Evolutionary conservation across 2,888 invertebrate genomes (phyloP).

Genomic region (Agriopis aurantiaria): DNA sequence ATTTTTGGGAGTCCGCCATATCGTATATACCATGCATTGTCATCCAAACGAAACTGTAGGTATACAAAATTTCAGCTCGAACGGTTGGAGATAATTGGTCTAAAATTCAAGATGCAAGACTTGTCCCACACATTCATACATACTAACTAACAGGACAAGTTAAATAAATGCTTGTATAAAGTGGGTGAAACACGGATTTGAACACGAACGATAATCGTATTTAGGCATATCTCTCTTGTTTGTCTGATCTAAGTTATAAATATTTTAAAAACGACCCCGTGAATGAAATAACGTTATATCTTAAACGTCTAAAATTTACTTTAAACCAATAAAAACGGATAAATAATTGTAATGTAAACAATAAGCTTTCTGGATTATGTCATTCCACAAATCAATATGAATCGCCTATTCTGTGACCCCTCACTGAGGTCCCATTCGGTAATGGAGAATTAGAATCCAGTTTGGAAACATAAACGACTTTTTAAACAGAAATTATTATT

Average conservation of each 20-base stretch:
- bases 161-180: too few species aligned
- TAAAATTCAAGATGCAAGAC: too few species aligned
- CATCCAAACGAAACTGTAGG: too few species aligned
- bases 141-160: too few species aligned
- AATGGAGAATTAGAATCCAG: conserved; percentile 43
- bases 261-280: conserved; percentile 21
- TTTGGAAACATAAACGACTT: conserved; percentile 37
- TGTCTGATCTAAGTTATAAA: not conserved
- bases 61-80: too few species aligned
- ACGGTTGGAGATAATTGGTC: too few species aligned
- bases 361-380: conserved; percentile 46
- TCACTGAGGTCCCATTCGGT: conserved; percentile 35
- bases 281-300: conserved; percentile 38
- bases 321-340: conserved; percentile 41
- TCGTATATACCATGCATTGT: too few species aligned
- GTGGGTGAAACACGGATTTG: too few species aligned
- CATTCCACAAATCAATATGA: conserved; percentile 46
- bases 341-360: conserved; percentile 45
- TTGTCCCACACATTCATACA: too few species aligned
- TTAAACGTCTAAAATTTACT: conserved; percentile 38
- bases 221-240: too few species aligned
- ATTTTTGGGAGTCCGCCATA: too few species aligned
- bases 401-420: conserved; percentile 37
- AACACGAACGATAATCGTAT: too few species aligned
- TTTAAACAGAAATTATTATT: conserved; percentile 39